Base-by-base conservation (phyloP, 2,797 vertebrate species). In the Acanthurus leucopareius region DNA sequence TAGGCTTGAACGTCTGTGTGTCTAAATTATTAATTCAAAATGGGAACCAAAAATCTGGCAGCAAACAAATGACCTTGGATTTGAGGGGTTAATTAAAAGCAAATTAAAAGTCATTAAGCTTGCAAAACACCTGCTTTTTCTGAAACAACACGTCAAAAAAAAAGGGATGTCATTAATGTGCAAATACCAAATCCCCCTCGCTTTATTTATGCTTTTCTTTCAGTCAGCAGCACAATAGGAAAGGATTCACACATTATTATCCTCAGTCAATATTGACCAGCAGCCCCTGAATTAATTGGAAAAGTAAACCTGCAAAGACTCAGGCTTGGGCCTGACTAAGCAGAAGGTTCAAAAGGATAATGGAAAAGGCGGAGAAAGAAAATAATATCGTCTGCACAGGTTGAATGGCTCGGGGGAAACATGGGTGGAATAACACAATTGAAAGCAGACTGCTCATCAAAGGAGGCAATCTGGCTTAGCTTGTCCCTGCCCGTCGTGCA, bases 81-180 rank as follows among this genome's bases (percentile, higher is more conserved):
- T 92, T 77, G 49, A 85, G 63, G 86, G 94, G 93, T 95, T 96
- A 95, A 96, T 96, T 94, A 95, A 94, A 96, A 93, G 90, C 88
- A 92, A 94, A 95, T 95, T 90, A 90, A 92, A 94, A 93, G 89
- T 92, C 92, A 94, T 95, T 95, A 95, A 90, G 88, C 69, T 78
- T 71, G 87, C 77, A 83, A 93, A 94, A 94, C 94, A 96, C 93
- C 94, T 95, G 94, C 91, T 89, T 92, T 92, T 84, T 74, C 69
- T 63, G 83, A 91, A 92, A 91, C 88, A 89, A 89, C 88, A 91
- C 57, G 78, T 91, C 80, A 91, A 92, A 90, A 90, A 90, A 25
- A 77, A 73, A 54, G 69, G 86, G 87, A 93, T 80, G 86, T 86
- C 88, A 95, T 94, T 94, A 94, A 92, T 90, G 91, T 91, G 93